Base-by-base conservation (phyloP, 2,797 vertebrate genomes). In the Gorsachius magnificus region DNA sequence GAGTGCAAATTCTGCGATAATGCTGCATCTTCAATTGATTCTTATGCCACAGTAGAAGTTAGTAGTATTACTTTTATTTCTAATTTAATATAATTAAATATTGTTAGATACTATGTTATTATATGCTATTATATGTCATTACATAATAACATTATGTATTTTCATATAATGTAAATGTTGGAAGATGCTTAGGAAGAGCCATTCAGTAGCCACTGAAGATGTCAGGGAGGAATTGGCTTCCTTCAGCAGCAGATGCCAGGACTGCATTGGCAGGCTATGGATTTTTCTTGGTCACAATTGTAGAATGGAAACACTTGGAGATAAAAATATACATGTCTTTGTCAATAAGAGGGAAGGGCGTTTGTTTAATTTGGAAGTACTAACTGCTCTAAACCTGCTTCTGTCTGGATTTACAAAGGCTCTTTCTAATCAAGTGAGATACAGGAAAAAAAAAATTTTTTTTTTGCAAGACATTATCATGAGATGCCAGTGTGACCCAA, bases 321-420 rank as follows among this genome's bases (percentile, higher is more conserved):
- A 91, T 90, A 79, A 93, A 95, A 93, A 77, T 54, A 83, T 18
- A 13, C 4, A 5, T 38, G 29, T 84, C 71, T 90, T 50, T 72
- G 12, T 69, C 77, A 78, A 17, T 70, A 79, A 78, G 68, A 68
- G 16, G 16, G 54, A 76, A 90, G 13, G 25, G 21, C 10, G 5
- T 5, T 57, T 64, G 13, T 89, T 79, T 83, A 51, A 78, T 90
- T 68, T 87, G n/a, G 24, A 51, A 22, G 3, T 69, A 50, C 17
- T 89, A 58, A 66, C 64, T 82, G 35, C 54, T 84, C 29, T 82
- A 84, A 84, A 58, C 24, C 14, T 79, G 22, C 19, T 89, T 89
- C 84, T 78, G 50, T 84, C 86, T 74, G 53, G 79, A 90, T 95
- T 91, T 87, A 46, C 35, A 87, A 68, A 56, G 33, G 91, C 92